Base-by-base conservation (phyloP, 2,888 invertebrate species). In the Chrysolina americana region DNA sequence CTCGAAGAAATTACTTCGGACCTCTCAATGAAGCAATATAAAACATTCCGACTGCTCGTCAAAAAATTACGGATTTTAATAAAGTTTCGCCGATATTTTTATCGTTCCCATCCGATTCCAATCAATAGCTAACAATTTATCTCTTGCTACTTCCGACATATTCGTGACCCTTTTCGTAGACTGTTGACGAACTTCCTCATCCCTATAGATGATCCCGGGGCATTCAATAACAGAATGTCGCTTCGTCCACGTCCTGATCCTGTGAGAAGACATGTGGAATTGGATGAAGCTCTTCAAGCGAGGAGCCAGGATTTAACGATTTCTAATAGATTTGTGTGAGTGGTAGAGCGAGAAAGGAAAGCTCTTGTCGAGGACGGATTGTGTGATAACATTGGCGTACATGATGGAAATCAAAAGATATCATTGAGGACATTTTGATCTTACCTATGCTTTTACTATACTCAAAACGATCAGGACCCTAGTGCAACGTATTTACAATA, bases 261-360 rank as follows among this genome's bases (percentile, higher is more conserved):
- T 82, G 81, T 79, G 83, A 83, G 83, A 83, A 85, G 85, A 85
- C 85, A 83, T 83, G 84, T 83, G 84, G 86, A 86, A 87, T 87
- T 87, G 86, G 85, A 86, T 85, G 85, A 84, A 83, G 85, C 83
- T 84, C 85, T 77, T 76, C 77, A 84, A 80, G 82, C 83, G 84
- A 85, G 83, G 83, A 85, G 83, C 83, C 81, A 81, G 87, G 87
- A 86, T 87, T 88, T 87, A 87, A 87, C 87, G 87, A 87, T 87
- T 87, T 87, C 87, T 88, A 88, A 88, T 88, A 87, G 88, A 87
- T 87, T 87, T 87, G 86, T 85, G 86, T 83, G 85, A 85, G 86
- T 84, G 85, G 82, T 81, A 81, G 82, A 83, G 85, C 84, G 82
- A 81, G 80, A 82, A 77, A 78, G 78, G 79, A 80, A 78, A 80